Base-by-base conservation (phyloP, 2,888 invertebrate genomes). In the Phymatocera aterrima region DNA sequence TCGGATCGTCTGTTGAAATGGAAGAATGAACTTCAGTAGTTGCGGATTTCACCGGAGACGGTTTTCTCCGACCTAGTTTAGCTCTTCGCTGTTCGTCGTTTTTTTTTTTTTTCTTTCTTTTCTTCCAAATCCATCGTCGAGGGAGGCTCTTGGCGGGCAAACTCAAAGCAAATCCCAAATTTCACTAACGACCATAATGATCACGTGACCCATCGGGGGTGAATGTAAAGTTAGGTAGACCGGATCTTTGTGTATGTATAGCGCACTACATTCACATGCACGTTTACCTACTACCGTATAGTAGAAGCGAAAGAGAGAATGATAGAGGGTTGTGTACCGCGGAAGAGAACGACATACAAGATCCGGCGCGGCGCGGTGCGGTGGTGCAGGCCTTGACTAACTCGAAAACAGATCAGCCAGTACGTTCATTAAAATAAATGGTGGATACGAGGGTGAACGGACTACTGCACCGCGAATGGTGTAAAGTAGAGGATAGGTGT, bases 341-440 rank as follows among this genome's bases (percentile, higher is more conserved):
- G 60, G 51, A 51, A 8, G 28, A 28, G 57, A 21, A 57, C 24
- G 64, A 40, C 64, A 37, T n/a, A n/a, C n/a, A n/a, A n/a, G n/a
- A n/a, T n/a, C n/a, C n/a, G 37, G 3, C 64, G 64, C 21, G 37
- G 37, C 64, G 21, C 34, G 24, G n/a, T n/a, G 15, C 31, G 37
- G 65, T 40, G 46, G 31, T n/a, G n/a, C n/a, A n/a, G n/a, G n/a
- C n/a, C 31, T n/a, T 10, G 28, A 64, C 77, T 61, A 65, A 37
- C 21, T 57, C 65, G 28, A 61, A 77, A 24, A 51, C 48, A 43
- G 34, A 81, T 61, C 72, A 37, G 34, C 72, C 24, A 83, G 82
- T 82, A 81, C 80, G 82, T 84, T 85, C 84, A 84, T 85, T 85
- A 85, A 84, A 84, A 84, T 79, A 85, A 85, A 85, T 83, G 83